Base-by-base conservation (phyloP, 2,888 invertebrate species). In the Dryocosmus kuriphilus region DNA sequence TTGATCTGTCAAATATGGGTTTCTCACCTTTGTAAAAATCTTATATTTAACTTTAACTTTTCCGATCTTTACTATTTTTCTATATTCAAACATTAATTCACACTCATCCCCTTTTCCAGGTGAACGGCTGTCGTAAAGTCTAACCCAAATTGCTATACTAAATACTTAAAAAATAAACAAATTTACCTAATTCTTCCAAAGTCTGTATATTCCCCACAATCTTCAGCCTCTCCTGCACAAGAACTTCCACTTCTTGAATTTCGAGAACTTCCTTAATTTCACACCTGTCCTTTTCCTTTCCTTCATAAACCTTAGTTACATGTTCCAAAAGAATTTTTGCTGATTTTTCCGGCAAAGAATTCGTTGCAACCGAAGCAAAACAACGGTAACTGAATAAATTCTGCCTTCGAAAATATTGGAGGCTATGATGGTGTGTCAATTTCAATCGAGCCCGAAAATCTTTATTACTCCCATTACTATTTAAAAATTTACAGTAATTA, bases 141-240 rank as follows among this genome's bases (percentile, higher is more conserved):
- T n/a, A n/a, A n/a, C n/a, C n/a, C n/a, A n/a, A n/a, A n/a, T n/a
- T n/a, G n/a, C 11, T 24, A 22, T 0, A 14, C 2, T 57, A 57
- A 24, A 11, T 57, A 24, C 8, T 24, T 24, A 16, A 60, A 60
- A 27, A 22, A 22, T 22, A 16, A 60, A 22, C 4, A 27, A 91
- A 91, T 83, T 93, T 93, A 82, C 94, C 93, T 6, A 96, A 92
- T 67, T 96, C 95, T 81, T 94, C 93, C 16, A 96, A 91, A 46
- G 93, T 94, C 24, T 93, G 92, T 11, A 96, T 93, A 86, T 94
- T 95, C 27, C 94, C 93, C 60, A 93, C 91, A 32, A 95, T 87
- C 7, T 91, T 88, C 61, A 93, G 92, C 83, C 95, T 93, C 85
- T 94, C 92, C 73, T 94, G 93, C 8, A 96, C 89, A 9, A 94